Conservation (phyloP, 2,888 invertebrate species). For the Suillia variegata region DNA sequence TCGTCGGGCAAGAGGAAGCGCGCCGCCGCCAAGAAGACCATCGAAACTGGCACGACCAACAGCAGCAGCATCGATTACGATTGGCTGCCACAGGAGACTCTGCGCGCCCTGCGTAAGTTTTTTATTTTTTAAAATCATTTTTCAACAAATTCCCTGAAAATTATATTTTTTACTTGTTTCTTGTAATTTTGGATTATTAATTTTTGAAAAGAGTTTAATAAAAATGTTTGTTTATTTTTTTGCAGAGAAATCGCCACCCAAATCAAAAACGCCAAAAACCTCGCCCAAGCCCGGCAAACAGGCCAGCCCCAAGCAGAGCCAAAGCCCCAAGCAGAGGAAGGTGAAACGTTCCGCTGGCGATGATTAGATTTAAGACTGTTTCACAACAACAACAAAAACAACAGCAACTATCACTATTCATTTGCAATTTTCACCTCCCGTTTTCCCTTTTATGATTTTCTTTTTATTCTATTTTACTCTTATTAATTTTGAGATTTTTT, state of each 20-base stretch:
- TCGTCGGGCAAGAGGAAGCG: conserved; percentile 76
- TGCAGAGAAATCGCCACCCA: conserved; percentile 73
- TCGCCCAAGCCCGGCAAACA: conserved; percentile 63
- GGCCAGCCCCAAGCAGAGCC: conserved; percentile 68
- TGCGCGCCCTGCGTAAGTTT: conserved; percentile 79
- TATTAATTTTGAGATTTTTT: no score
- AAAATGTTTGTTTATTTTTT: conserved; percentile 38
- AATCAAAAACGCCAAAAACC: conserved; percentile 67
- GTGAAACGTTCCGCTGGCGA: conserved; percentile 76
- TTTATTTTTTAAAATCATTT: conserved; percentile 9
- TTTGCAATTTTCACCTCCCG: not conserved
- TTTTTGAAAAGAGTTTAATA: not conserved
- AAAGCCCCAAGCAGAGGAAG: conserved; percentile 80
- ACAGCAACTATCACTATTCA: not conserved
- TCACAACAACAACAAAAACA: not conserved
- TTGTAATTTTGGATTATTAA: not conserved
- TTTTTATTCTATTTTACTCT: no score
- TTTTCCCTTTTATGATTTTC: not conserved
- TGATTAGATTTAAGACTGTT: conserved; percentile 60
- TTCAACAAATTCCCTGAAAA: no score
- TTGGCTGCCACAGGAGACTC: conserved; percentile 93
- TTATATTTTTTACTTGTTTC: no score
- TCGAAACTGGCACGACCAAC: conserved; percentile 91
- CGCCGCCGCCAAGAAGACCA: conserved; percentile 66
- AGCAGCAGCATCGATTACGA: conserved; percentile 95